These are phyloP conservation scores for Regulus satrapa DNA, from an alignment of 2,113 vertebrate genomes.

Conservation along the genomic window DNA sequence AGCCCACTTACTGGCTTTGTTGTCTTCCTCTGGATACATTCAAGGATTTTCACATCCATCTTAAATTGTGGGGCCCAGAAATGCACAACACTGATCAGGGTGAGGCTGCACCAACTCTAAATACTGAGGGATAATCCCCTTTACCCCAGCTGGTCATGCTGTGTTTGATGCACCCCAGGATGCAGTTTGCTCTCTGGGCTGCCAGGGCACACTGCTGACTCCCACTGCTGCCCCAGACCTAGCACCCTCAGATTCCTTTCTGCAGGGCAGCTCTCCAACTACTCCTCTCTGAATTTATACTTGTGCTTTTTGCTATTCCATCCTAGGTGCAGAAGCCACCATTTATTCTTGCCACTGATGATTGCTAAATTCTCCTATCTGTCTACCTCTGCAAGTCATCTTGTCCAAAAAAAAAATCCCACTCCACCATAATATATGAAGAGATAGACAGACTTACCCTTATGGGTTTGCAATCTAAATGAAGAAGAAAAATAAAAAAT, in stretches of 20 bases:
- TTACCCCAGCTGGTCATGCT: not conserved
- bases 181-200: not conserved
- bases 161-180: not conserved
- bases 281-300: not conserved
- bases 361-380: not conserved
- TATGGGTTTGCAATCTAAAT: not conserved
- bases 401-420: not conserved
- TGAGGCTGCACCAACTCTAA: not conserved
- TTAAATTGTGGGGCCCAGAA: not conserved
- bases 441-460: not conserved
- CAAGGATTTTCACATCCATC: not conserved
- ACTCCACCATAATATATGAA: not conserved
- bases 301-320: accelerated
- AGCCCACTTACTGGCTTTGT: not conserved
- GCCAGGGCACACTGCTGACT: not conserved
- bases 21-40: not conserved
- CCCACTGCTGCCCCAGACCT: not conserved
- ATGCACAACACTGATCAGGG: too few relatives aligned
- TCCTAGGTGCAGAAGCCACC: not conserved
- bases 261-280: not conserved
- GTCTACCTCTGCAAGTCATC: not conserved
- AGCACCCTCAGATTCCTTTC: not conserved
- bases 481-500: not conserved
- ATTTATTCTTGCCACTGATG: not conserved
- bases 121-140: accelerated